A percentile compares a stretch with the other conserved stretches of the same genome.
These are phyloP conservation scores for Gymnobelideus leadbeateri DNA, from an alignment of 2,113 vertebrate species.

Conservation along the genomic window DNA sequence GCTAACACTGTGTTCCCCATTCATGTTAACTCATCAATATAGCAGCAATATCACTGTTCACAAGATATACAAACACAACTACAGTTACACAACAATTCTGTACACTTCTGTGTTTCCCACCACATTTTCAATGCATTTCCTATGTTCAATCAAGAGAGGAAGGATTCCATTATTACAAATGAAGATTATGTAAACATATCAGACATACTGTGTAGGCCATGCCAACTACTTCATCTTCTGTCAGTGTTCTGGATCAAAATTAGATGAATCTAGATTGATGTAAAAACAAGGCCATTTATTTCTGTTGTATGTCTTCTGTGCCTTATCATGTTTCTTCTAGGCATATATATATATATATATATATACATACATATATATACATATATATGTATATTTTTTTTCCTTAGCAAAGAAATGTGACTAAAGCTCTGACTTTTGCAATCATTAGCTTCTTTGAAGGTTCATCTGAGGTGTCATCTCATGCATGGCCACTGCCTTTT, in stretches of 20 bases:
- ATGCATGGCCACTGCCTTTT: background rate
- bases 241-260: background rate
- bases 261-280: background rate
- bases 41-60: constrained; percentile 21
- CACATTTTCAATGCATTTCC: background rate
- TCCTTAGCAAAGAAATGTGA: background rate
- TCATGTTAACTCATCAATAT: constrained; percentile 26
- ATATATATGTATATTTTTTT: too few relatives aligned
- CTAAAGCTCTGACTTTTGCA: background rate
- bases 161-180: background rate
- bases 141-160: background rate
- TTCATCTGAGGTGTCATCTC: background rate
- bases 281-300: background rate
- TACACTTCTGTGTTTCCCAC: background rate
- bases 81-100: background rate
- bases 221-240: background rate
- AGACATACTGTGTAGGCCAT: background rate
- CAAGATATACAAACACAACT: background rate
- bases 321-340: background rate
- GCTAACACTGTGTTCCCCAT: constrained; percentile 4
- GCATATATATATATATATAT: background rate
- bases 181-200: background rate
- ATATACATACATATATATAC: too few relatives aligned
- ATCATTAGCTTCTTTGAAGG: background rate
- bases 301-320: background rate